Evolutionary conservation across 1,140 invertebrate genomes (phyloP).

Genomic region (Thrips palmi): DNA sequence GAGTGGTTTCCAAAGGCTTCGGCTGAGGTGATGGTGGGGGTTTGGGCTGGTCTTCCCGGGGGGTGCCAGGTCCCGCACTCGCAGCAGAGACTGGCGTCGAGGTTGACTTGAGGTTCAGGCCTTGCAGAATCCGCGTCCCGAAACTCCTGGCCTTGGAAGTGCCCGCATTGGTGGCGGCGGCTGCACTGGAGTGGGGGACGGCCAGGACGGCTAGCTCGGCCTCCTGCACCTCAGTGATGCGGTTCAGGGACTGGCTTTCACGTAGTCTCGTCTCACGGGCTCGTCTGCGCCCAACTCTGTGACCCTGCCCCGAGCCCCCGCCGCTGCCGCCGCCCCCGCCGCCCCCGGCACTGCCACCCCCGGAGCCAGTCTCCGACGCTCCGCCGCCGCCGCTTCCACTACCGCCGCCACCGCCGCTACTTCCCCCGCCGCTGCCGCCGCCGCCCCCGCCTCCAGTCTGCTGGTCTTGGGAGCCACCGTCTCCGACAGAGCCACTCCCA

Average conservation of each 20-base stretch:
- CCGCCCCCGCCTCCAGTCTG: slow-evolving; percentile 14
- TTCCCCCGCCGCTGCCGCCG: slow-evolving; percentile 11
- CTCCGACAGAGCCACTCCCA: slow-evolving; percentile 14
- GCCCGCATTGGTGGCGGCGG: slow-evolving; percentile 14
- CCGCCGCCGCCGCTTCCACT: slow-evolving; percentile 10
- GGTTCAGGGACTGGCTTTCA: slow-evolving; percentile 62
- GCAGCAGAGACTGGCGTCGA: background rate
- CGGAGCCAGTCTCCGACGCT: slow-evolving; percentile 10
- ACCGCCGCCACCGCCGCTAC: slow-evolving; percentile 1
- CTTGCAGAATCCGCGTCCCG: background rate
- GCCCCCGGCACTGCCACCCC: slow-evolving; percentile 7
- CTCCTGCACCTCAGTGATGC: slow-evolving; percentile 62
- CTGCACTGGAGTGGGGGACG: slow-evolving; percentile 19
- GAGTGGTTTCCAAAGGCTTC: background rate
- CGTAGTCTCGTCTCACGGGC: slow-evolving; percentile 45
- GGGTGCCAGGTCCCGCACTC: no score
- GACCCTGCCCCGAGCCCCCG: slow-evolving; percentile 15
- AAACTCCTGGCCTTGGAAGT: background rate
- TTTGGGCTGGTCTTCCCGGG: no score
- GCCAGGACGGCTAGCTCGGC: slow-evolving; percentile 28
- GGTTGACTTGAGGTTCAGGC: background rate
- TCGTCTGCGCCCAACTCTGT: slow-evolving; percentile 31
- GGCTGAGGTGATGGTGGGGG: slow-evolving; percentile 1
- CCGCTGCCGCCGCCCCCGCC: slow-evolving; percentile 18
- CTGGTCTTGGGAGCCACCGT: slow-evolving; percentile 11